Base-by-base conservation (phyloP, 2,113 vertebrate species). In the Saimiri boliviensis region DNA sequence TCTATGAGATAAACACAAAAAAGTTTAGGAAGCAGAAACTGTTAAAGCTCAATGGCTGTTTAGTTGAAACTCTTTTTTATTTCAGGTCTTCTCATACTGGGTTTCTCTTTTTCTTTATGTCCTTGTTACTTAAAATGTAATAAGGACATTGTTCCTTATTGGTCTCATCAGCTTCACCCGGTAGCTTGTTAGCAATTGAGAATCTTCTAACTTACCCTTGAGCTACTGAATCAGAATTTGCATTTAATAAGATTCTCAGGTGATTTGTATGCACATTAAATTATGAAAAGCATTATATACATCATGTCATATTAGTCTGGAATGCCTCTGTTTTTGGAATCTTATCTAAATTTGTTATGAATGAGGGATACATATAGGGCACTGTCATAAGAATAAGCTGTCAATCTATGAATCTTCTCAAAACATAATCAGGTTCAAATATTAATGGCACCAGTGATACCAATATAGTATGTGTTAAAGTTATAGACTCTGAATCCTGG, bases 151-250 rank as follows among this genome's bases (percentile, higher is more conserved):
- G 60, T 11, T 63, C 30, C 60, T 63, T 63, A 63, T 6, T 32
- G 27, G 60, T 63, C 12, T 63, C 60, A 60, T 73, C 35, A 88
- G 6, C 27, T 25, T 88, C 40, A 30, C 35, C 74, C 74, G 2
- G 27, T 49, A 84, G 12, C 20, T 86, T 58, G 35, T 47, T 66
- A 87, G 68, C 85, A 81, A 60, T 58, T 12, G 30, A 93, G 83
- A 71, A 6, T 79, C 85, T 94, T 58, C 86, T 32, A 42, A 71
- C 7, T 45, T 49, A 76, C 6, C 35, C 86, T 5, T 89, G 74
- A 89, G 25, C 63, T 58, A 56, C 66, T 49, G 68, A 91, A 70
- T 93, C 60, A 80, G 19, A 95, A 94, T 96, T 66, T 97, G n/a
- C 68, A 94, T 89, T 94, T 71, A 93, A 86, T 80, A 81, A 80